phyloP scores from a whole-genome alignment of 2,888 invertebrate genomes.

The Itoplectis maculator region DNA sequence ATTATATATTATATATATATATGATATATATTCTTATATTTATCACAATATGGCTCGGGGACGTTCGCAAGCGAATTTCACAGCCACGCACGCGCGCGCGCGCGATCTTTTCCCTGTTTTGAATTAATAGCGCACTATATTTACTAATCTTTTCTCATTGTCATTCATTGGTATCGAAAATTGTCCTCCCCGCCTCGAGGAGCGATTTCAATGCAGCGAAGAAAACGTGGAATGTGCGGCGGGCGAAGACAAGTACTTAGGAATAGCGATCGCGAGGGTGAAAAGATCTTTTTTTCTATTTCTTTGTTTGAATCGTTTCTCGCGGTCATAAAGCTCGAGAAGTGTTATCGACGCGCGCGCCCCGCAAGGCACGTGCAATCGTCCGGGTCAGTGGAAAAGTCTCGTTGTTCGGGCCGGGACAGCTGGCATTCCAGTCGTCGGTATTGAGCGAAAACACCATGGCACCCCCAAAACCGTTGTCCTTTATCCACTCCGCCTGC shows the following conservation, averaged over 20 bases:
- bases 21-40: conserved; percentile 11
- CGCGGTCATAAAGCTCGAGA: neutral
- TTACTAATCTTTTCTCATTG: conserved; percentile 4
- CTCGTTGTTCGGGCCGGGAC: conserved; percentile 79
- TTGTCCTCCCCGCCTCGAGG: neutral
- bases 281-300: neutral
- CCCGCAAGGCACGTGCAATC: conserved; percentile 50
- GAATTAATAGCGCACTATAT: neutral
- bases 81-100: conserved; percentile 9
- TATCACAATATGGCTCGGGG: conserved; percentile 38
- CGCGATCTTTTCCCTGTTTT: conserved; percentile 4
- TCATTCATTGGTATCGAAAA: conserved; percentile 1
- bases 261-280: conserved; percentile 1
- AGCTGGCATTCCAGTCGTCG: conserved; percentile 90
- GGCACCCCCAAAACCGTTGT: conserved; percentile 90
- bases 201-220: neutral
- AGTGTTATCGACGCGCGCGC: neutral
- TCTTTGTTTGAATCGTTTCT: neutral
- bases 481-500: conserved; percentile 87
- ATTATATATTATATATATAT: conserved; percentile 1
- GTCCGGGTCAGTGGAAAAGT: conserved; percentile 84
- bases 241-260: conserved; percentile 21
- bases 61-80: neutral
- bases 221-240: conserved; percentile 34
- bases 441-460: conserved; percentile 94